phyloP scores from a whole-genome alignment of 2,888 invertebrate species.

The Eupithecia exiguata region DNA sequence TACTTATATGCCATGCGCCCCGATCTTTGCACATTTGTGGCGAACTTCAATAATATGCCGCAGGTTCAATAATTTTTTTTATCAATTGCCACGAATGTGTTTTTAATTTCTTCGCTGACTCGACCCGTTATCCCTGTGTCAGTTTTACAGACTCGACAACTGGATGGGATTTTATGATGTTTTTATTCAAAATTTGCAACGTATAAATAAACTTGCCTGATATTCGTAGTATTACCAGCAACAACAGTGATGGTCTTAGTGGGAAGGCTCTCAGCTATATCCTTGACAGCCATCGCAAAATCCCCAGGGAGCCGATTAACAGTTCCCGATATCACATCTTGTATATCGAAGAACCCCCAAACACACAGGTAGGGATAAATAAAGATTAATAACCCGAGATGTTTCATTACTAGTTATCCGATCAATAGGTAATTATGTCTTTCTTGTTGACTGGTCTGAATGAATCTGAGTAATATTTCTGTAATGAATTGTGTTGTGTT shows the following conservation, averaged over 20 bases:
- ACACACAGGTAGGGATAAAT: slow-evolving; percentile 33
- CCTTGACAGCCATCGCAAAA: slow-evolving; percentile 71
- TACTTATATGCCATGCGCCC: no score
- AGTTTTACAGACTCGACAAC: background rate
- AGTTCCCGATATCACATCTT: slow-evolving; percentile 61
- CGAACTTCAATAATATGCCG: no score
- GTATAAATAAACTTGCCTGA: slow-evolving; percentile 57
- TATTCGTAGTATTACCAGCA: slow-evolving; percentile 70
- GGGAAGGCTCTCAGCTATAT: slow-evolving; percentile 72
- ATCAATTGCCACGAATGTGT: background rate
- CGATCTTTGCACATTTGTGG: no score
- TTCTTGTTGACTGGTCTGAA: slow-evolving; percentile 28
- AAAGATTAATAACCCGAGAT: slow-evolving; percentile 39
- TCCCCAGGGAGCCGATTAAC: slow-evolving; percentile 62
- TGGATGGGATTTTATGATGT: background rate
- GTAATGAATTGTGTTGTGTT: slow-evolving; percentile 34
- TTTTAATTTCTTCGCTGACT: background rate
- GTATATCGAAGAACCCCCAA: slow-evolving; percentile 62
- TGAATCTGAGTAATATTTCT: slow-evolving; percentile 38
- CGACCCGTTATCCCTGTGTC: background rate
- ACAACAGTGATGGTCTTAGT: slow-evolving; percentile 69
- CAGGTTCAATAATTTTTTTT: no score
- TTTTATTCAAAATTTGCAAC: background rate
- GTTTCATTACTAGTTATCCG: slow-evolving; percentile 25
- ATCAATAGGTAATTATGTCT: slow-evolving; percentile 32